phyloP scores from a whole-genome alignment of 2,797 vertebrate genomes.

The Anguilla megastoma region DNA sequence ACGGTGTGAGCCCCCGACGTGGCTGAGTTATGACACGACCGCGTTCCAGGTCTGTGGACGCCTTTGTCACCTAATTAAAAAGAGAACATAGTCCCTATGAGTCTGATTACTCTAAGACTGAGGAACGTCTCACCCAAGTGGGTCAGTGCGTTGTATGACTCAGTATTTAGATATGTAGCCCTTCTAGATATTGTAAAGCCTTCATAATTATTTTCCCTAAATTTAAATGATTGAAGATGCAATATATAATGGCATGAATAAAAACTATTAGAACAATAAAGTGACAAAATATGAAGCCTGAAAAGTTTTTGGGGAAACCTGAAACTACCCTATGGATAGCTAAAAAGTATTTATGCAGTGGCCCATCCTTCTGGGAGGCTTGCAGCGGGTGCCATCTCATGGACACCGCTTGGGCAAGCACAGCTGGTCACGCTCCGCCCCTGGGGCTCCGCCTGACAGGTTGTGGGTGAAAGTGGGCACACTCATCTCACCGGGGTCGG shows the following conservation, averaged over 20 bases:
- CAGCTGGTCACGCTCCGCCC: slow-evolving; percentile 4
- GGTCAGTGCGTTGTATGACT: not conserved
- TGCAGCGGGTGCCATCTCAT: not conserved
- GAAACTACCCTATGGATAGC: not conserved
- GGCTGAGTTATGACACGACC: not conserved
- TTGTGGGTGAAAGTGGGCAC: slow-evolving; percentile 28
- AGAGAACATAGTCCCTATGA: not conserved
- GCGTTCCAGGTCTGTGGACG: not conserved
- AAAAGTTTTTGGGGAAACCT: not conserved
- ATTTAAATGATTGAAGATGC: not conserved
- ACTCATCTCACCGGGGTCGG: not conserved
- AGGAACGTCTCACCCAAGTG: not conserved
- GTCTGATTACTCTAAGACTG: not conserved
- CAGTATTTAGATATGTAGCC: not conserved
- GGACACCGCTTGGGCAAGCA: not conserved
- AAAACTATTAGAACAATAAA: not conserved
- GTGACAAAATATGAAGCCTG: not conserved
- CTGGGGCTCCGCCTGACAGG: slow-evolving; percentile 48
- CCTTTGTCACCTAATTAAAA: slow-evolving; percentile 21
- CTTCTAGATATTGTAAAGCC: not conserved
- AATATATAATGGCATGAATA: not conserved
- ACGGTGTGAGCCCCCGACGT: not conserved
- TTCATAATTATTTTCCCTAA: not conserved
- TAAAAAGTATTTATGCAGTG: not conserved
- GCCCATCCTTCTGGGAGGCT: not conserved